These are phyloP conservation scores for Porites lobata DNA, from an alignment of 92 coral and sea anemone species.

Conservation along the genomic window DNA sequence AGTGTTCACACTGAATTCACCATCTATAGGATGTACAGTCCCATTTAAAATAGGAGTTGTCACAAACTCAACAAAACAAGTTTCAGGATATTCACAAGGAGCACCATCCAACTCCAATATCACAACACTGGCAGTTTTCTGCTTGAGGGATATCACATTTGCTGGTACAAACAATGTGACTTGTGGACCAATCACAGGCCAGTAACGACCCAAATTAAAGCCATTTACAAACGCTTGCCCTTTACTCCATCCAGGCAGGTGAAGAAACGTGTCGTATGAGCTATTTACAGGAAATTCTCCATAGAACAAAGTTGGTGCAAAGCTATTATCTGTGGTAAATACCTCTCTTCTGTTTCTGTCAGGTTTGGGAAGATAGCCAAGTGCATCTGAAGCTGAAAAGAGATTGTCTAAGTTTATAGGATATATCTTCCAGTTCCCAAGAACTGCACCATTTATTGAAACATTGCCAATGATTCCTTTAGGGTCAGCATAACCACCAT, in stretches of 20 bases:
- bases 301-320: slow-evolving; percentile 81
- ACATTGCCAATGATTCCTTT: slow-evolving; percentile 94
- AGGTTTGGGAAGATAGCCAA: background rate
- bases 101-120: slow-evolving; percentile 90
- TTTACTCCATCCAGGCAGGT: slow-evolving; percentile 88
- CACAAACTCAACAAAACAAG: slow-evolving; percentile 85
- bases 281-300: slow-evolving; percentile 79
- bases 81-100: slow-evolving; percentile 81
- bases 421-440: slow-evolving; percentile 90
- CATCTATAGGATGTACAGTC: slow-evolving; percentile 44
- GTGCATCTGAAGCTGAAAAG: slow-evolving; percentile 3
- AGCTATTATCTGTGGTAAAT: slow-evolving; percentile 48
- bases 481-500: slow-evolving; percentile 81
- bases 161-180: slow-evolving; percentile 91
- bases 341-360: background rate
- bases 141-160: slow-evolving; percentile 72
- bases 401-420: slow-evolving; percentile 72
- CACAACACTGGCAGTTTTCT: slow-evolving; percentile 68
- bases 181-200: slow-evolving; percentile 96
- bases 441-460: slow-evolving; percentile 65
- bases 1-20: too few relatives aligned
- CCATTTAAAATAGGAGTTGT: slow-evolving; percentile 88
- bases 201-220: slow-evolving; percentile 90
- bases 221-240: slow-evolving; percentile 96
- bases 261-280: slow-evolving; percentile 78